Conservation (phyloP, 2,888 invertebrate genomes). For the Ophraella communa region DNA sequence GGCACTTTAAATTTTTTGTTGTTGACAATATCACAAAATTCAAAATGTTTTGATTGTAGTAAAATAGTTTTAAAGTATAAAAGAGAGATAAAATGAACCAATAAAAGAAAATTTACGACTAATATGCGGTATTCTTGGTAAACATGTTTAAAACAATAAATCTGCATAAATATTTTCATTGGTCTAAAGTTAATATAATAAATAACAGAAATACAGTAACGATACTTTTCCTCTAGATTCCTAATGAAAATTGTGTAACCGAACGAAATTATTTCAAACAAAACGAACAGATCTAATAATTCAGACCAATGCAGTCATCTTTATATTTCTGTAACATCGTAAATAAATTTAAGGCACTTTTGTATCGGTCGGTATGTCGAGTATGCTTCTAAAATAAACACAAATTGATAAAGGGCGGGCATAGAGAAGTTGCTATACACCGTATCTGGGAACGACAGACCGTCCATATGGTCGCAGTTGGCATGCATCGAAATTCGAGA, state of each 20-base stretch:
- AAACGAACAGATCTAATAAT: neutral
- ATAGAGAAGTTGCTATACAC: neutral
- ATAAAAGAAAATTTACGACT: too few species aligned
- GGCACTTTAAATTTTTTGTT: too few species aligned
- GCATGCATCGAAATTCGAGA: neutral
- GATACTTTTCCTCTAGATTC: neutral
- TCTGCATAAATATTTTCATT: neutral
- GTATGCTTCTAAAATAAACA: constrained; percentile 7
- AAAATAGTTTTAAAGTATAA: too few species aligned
- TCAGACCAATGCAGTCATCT: constrained; percentile 3
- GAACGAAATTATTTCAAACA: neutral
- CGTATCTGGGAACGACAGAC: neutral
- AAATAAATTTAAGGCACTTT: constrained; percentile 10
- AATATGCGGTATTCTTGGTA: too few species aligned
- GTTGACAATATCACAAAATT: too few species aligned
- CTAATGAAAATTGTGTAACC: neutral
- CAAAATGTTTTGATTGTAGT: too few species aligned
- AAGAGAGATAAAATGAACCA: too few species aligned
- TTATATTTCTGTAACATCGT: constrained; percentile 14
- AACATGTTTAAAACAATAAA: too few species aligned
- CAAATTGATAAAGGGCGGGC: constrained; percentile 1
- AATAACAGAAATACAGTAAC: neutral
- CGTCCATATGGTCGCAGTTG: constrained; percentile 10
- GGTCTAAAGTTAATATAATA: neutral
- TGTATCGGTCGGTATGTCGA: constrained; percentile 1